These are phyloP conservation scores for Fragum whitleyi DNA, from an alignment of 2,888 invertebrate genomes.

Conservation along the genomic window DNA sequence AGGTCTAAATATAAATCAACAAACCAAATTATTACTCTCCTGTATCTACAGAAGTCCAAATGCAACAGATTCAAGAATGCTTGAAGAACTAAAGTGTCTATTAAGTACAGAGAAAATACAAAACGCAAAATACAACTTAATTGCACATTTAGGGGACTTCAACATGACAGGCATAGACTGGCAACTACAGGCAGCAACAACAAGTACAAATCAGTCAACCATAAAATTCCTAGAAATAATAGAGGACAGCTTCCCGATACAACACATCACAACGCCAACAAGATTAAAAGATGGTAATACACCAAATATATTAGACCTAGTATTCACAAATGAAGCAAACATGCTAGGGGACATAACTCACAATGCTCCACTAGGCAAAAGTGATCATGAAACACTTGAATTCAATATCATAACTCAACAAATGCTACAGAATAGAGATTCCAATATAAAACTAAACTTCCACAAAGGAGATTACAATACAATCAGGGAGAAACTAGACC, in stretches of 20 bases:
- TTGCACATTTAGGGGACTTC: not conserved
- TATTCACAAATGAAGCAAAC: constrained; percentile 11
- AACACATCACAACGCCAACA: constrained; percentile 1
- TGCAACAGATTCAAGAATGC: not conserved
- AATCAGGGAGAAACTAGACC: not conserved
- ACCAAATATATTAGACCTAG: constrained; percentile 6
- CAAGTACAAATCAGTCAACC: not conserved
- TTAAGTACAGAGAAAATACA: not conserved
- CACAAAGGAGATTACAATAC: constrained; percentile 11
- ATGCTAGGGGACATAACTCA: constrained; percentile 4
- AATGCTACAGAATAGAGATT: not conserved
- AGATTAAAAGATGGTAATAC: not conserved
- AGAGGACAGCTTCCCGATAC: not conserved
- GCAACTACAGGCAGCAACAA: not conserved
- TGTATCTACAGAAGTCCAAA: constrained; percentile 17
- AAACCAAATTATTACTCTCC: not conserved
- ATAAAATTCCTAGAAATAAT: constrained; percentile 8
- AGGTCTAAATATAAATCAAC: not conserved
- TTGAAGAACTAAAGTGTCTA: not conserved
- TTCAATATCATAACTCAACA: not conserved
- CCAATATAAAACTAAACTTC: not conserved
- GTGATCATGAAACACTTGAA: constrained; percentile 11
- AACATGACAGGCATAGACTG: constrained; percentile 9
- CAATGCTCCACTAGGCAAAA: constrained; percentile 20
- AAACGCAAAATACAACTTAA: not conserved